Evolutionary conservation across 2,797 vertebrate genomes (phyloP), one percentile per base, ranked within the genome.

Genomic region (Paedocypris micromegethes): DNA sequence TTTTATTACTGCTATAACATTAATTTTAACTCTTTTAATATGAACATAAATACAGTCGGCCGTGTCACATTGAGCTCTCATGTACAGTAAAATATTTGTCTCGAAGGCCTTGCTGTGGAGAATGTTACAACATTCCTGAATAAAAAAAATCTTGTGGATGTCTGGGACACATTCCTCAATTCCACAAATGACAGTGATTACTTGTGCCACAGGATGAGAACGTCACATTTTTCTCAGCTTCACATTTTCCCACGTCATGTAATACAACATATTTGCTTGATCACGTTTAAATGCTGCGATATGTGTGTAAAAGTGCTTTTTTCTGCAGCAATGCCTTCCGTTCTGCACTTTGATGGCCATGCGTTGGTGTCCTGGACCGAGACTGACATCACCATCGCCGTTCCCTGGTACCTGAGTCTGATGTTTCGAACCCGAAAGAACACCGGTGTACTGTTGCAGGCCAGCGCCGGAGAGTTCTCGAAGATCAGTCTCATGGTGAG

Each of bases 371-470:
- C 89, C 57, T 93, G 91, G 92, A 84, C 78, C 1, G 87, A 91
- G 72, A 88, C 91, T 6, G 91, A 94, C 70, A 85, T 93, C 74
- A 93, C 91, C 72, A 90, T 95, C 72, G 90, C 91, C 0, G 87
- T 94, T 72, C 93, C 93, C 0, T 95, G 93, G 93, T 94, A 92
- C 84, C 85, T 94, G 62, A 88, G 92, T 50, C 83, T 95, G 67
- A 95, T 95, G 93, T 95, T 95, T 83, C 88, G 93, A 60, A 95
- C 93, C 0, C 79, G 92, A 4, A 86, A 89, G 79, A 83, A 80
- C 58, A 86, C 82, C 2, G 89, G 91, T 2, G 81, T 90, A 73
- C 78, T 95, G 63, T 79, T 94, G 82, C 91, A 90, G 75, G 91
- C 90, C 72, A 86, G 81, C 2, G 92, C 92, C 0, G 91, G 92